These are phyloP conservation scores for Siderastrea siderea DNA, from an alignment of 92 coral and sea anemone species.

Conservation along the genomic window DNA sequence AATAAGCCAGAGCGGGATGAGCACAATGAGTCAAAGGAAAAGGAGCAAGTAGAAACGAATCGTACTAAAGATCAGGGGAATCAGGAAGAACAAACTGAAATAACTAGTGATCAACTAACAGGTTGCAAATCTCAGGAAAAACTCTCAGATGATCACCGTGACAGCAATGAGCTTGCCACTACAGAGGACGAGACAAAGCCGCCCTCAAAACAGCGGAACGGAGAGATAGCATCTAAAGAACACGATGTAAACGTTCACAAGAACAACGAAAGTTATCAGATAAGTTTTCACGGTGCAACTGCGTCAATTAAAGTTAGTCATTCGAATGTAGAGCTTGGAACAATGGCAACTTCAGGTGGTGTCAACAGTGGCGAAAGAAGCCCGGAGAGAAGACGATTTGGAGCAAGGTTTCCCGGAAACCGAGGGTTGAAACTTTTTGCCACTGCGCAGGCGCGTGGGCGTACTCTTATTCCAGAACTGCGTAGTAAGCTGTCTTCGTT, in stretches of 20 bases:
- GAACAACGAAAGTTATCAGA: background rate
- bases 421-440: conserved; percentile 82
- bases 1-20: background rate
- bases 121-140: background rate
- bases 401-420: conserved; percentile 68
- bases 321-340: conserved; percentile 35
- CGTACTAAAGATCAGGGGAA: background rate
- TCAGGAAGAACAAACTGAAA: background rate
- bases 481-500: conserved; percentile 93
- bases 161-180: background rate
- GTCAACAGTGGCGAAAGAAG: conserved; percentile 14
- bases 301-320: conserved; percentile 24
- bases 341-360: background rate
- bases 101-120: background rate
- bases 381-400: conserved; percentile 51
- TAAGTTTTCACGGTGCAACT: conserved; percentile 29
- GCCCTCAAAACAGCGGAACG: conserved; percentile 20
- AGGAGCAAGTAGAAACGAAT: background rate
- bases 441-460: conserved; percentile 92
- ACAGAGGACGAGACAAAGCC: background rate
- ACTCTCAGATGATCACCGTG: background rate
- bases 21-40: background rate
- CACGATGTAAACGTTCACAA: background rate
- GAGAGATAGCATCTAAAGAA: conserved; percentile 6
- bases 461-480: conserved; percentile 90